phyloP scores from a whole-genome alignment of 1,140 invertebrate species.

The Lasioglossum albipes region DNA sequence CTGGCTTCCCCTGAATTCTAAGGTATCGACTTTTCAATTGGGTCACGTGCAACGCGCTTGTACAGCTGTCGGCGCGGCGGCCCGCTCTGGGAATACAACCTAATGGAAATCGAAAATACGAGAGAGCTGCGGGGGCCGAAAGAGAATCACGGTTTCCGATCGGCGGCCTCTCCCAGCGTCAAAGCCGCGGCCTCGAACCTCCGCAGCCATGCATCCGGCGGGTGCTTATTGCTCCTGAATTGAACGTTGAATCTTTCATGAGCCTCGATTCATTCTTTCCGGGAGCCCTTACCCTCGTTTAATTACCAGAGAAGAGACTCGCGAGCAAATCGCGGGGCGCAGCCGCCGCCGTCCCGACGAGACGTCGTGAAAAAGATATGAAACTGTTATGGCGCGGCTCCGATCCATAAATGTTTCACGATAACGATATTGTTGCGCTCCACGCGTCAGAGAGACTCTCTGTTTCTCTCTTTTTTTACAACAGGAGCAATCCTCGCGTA shows the following conservation, averaged over 20 bases:
- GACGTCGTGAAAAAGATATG: conserved; percentile 23
- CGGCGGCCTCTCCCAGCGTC: background rate
- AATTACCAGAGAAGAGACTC: no score
- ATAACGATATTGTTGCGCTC: conserved; percentile 32
- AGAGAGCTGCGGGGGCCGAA: no score
- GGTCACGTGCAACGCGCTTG: conserved; percentile 51
- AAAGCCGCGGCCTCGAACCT: background rate
- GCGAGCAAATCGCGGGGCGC: background rate
- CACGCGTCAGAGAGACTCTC: background rate
- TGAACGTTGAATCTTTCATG: background rate
- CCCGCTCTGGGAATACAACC: conserved; percentile 19
- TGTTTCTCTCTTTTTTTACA: background rate
- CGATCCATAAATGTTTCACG: conserved; percentile 35
- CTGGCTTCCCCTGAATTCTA: conserved; percentile 50
- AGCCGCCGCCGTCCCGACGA: background rate
- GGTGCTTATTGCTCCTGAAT: background rate
- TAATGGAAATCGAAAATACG: conserved; percentile 52
- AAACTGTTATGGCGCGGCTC: conserved; percentile 1
- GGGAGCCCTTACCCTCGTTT: no score
- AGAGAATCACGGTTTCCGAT: conserved; percentile 29
- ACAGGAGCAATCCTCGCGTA: background rate
- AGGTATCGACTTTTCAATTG: conserved; percentile 62
- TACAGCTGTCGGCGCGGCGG: background rate
- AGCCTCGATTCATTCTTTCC: background rate
- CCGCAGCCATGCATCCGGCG: background rate